These are phyloP conservation scores for Mesoclemmys tuberculata DNA, from an alignment of 2,113 vertebrate genomes.

Conservation along the genomic window DNA sequence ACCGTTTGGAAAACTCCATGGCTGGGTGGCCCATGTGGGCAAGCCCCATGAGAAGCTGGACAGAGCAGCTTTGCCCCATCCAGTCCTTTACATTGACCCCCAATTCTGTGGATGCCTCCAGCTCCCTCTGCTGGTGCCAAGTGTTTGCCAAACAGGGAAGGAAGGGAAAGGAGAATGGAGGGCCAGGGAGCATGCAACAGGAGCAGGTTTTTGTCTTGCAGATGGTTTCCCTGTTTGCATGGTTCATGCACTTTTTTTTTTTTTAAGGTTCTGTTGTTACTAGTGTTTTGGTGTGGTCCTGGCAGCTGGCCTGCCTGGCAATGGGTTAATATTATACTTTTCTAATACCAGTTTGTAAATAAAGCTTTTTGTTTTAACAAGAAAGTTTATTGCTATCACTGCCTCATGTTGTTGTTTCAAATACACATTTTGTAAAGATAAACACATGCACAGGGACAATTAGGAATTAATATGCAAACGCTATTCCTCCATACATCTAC, in stretches of 20 bases:
- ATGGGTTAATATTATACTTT: neutral
- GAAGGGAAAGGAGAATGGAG: neutral
- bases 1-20: no score
- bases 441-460: neutral
- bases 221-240: neutral
- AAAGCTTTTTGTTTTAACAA: neutral
- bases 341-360: neutral
- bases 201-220: neutral
- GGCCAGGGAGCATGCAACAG: neutral
- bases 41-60: no score
- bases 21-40: no score
- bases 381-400: neutral
- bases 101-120: no score
- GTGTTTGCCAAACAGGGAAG: neutral
- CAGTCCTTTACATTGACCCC: no score
- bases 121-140: no score
- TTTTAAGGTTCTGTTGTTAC: neutral
- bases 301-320: neutral
- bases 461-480: neutral
- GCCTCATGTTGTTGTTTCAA: no score
- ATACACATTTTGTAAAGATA: no score
- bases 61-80: no score
- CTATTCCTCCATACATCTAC: neutral
- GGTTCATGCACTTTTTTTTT: no score
- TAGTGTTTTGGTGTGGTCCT: neutral